These are phyloP conservation scores for Bubo bubo DNA, from an alignment of 2,113 vertebrate genomes.

Conservation along the genomic window DNA sequence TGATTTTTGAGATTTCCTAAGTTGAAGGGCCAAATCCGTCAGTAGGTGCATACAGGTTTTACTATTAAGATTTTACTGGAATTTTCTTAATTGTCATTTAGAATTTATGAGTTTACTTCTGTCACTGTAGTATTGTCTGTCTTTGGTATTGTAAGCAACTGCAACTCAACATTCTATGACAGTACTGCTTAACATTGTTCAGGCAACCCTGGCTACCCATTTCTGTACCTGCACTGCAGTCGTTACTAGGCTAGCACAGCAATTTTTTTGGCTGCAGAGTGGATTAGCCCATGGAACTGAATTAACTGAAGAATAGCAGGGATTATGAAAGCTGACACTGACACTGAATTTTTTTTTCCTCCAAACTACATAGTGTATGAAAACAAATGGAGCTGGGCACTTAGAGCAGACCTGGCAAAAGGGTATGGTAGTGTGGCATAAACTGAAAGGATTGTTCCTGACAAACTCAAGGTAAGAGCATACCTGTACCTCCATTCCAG, in stretches of 20 bases:
- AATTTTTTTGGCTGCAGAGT: not conserved
- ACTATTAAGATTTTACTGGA: not conserved
- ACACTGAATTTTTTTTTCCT: not conserved
- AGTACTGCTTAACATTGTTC: not conserved
- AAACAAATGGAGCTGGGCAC: not conserved
- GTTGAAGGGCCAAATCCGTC: fast-evolving
- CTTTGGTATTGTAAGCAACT: not conserved
- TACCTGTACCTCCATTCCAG: not conserved
- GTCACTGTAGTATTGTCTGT: not conserved
- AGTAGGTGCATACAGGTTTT: not conserved
- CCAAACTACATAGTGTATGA: not conserved
- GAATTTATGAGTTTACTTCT: not conserved
- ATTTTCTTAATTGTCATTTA: not conserved
- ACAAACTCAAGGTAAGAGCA: not conserved
- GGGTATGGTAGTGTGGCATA: not conserved
- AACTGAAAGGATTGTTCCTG: not conserved
- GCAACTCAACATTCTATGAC: not conserved
- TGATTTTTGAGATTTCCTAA: not conserved
- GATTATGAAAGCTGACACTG: not conserved
- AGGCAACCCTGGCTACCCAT: not conserved
- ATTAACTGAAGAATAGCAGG: not conserved
- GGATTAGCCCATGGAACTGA: not conserved
- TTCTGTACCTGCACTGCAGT: not conserved
- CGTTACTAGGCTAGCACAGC: not conserved
- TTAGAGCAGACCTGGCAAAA: not conserved